phyloP scores from a whole-genome alignment of 1,140 invertebrate species.

The Drosophila sp. region DNA sequence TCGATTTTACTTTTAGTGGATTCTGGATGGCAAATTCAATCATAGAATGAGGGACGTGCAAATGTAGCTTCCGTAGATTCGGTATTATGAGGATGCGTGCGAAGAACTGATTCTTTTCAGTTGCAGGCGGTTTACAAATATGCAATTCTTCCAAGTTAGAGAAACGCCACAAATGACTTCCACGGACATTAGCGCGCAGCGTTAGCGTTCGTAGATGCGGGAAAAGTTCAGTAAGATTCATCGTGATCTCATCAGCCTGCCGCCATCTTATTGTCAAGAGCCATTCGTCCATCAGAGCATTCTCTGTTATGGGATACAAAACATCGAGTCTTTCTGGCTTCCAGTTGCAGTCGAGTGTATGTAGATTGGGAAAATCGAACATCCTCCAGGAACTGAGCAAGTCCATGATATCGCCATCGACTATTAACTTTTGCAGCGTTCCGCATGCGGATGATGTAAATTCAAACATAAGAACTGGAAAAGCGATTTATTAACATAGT shows the following conservation, averaged over 20 bases:
- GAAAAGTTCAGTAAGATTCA: background rate
- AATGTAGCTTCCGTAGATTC: background rate
- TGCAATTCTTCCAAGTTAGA: background rate
- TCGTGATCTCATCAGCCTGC: background rate
- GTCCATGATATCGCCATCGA: background rate
- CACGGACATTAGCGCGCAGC: background rate
- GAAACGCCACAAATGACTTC: background rate
- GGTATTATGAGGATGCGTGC: background rate
- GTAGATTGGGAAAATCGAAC: background rate
- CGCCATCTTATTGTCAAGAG: background rate
- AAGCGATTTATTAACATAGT: background rate
- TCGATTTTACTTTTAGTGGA: constrained; percentile 6
- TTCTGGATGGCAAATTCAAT: background rate
- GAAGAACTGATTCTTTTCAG: background rate
- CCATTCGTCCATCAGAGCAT: background rate
- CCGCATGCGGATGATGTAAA: background rate
- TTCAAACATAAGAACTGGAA: background rate
- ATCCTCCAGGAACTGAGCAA: background rate
- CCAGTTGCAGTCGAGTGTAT: constrained; percentile 3
- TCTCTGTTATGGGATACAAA: background rate
- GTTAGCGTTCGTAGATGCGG: background rate
- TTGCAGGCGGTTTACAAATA: background rate
- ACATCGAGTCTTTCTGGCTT: background rate
- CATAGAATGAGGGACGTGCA: background rate
- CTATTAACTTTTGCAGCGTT: background rate